Evolutionary conservation across 2,888 invertebrate species (phyloP), one percentile per base, ranked within the genome.

Genomic region (Gryllus longicercus): DNA sequence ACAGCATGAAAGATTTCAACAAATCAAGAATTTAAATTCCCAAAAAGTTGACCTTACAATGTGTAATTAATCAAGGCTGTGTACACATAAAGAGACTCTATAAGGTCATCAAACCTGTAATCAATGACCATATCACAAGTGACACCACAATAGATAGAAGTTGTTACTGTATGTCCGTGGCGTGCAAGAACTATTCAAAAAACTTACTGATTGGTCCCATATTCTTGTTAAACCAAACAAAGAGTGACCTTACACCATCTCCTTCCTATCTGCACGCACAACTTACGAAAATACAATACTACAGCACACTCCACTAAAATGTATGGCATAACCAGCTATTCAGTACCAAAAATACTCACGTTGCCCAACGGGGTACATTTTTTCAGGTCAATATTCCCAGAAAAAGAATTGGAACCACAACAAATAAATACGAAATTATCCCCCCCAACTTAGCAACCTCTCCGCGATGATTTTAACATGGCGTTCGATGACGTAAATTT

Each of bases 321-420:
- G 38, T 38, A 63, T 18, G 14, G 16, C 63, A 18, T 63, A 18
- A 63, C 63, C n/a, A 63, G 51, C 25, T 11, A 76, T 76, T 81
- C 79, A 51, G 51, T 51, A 75, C 51, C 18, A 77, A 81, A 51
- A 77, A 75, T 87, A 91, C 91, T 91, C 89, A 91, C 91, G 91
- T 88, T 91, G 91, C 86, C 91, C 91, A 87, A 91, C 91, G 86
- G 91, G 91, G 89, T 91, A 91, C 92, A 92, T 92, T 87, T 87
- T 88, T 79, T 79, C 75, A 14, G 63, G 63, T 63, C 63, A 63
- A 63, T 63, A 63, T 63, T 63, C n/a, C 16, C 16, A 63, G 63
- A n/a, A 63, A 18, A 18, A 63, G 38, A 79, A 79, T 79, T 79
- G 76, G 74, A 76, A 77, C 78, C 51, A 80, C 51, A 79, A 81